phyloP scores from a whole-genome alignment of 2,888 invertebrate genomes.

The Ochropleura plecta region DNA sequence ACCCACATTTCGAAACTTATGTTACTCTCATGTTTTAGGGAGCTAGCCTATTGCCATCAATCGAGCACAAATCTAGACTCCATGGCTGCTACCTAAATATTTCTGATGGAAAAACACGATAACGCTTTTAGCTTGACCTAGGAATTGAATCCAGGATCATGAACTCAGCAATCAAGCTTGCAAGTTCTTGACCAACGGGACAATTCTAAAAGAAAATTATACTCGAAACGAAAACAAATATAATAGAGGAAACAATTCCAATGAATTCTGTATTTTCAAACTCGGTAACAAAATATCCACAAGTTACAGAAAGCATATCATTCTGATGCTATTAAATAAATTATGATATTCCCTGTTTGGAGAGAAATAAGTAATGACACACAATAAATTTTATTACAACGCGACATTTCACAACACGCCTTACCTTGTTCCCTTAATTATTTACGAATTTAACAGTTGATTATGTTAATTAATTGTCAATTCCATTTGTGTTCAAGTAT shows the following conservation, averaged over 20 bases:
- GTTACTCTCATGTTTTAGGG: too few relatives aligned
- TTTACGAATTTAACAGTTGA: constrained; percentile 31
- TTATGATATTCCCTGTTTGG: not conserved
- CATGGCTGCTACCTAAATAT: too few relatives aligned
- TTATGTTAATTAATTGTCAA: constrained; percentile 31
- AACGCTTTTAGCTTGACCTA: too few relatives aligned
- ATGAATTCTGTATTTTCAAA: not conserved
- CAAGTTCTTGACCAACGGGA: too few relatives aligned
- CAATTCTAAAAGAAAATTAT: not conserved
- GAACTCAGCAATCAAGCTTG: too few relatives aligned
- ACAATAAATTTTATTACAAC: constrained; percentile 22
- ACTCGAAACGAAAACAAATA: not conserved
- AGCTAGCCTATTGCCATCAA: too few relatives aligned
- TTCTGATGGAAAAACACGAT: too few relatives aligned
- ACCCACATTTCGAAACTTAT: too few relatives aligned
- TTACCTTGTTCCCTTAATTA: constrained; percentile 25
- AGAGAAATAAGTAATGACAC: constrained; percentile 3
- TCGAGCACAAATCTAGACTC: too few relatives aligned
- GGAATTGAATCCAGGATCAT: too few relatives aligned
- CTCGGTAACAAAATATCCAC: not conserved
- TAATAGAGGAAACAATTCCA: not conserved
- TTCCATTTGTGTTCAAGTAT: constrained; percentile 15
- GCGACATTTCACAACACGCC: constrained; percentile 6
- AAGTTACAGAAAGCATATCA: not conserved
- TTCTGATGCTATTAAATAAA: constrained; percentile 8